Evolutionary conservation across 2,113 vertebrate genomes (phyloP).

Genomic region (Malurus alboscapulatus): DNA sequence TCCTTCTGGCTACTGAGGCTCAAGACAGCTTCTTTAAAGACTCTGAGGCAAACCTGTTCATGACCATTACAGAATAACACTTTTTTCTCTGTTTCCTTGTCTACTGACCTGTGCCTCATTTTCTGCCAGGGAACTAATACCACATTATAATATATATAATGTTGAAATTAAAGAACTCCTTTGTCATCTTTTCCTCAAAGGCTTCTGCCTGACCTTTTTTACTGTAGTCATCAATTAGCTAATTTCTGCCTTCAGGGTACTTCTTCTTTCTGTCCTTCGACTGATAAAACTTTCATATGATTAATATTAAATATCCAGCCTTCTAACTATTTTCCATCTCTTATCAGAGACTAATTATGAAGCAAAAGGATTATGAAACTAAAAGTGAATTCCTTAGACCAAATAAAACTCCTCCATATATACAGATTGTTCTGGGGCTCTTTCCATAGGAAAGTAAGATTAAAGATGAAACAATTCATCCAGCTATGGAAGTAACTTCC

Average conservation of each 20-base stretch:
- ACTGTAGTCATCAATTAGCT: background rate
- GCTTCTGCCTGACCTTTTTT: background rate
- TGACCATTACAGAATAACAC: background rate
- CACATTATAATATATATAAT: background rate
- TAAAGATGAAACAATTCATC: background rate
- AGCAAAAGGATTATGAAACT: background rate
- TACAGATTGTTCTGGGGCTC: background rate
- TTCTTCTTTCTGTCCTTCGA: background rate
- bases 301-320: slow-evolving; percentile 31
- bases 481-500: background rate
- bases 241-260: slow-evolving; percentile 17
- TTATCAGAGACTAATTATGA: background rate
- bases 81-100: background rate
- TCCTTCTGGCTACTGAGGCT: background rate
- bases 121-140: background rate
- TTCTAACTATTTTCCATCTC: background rate
- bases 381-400: background rate
- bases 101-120: background rate
- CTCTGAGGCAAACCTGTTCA: background rate
- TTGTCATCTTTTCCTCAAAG: background rate
- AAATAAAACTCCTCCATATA: background rate
- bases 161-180: background rate
- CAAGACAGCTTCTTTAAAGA: background rate
- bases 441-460: background rate
- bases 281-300: slow-evolving; percentile 7